Evolutionary conservation across 2,888 invertebrate species (phyloP).

Genomic region (Chloroclystis v-ata): DNA sequence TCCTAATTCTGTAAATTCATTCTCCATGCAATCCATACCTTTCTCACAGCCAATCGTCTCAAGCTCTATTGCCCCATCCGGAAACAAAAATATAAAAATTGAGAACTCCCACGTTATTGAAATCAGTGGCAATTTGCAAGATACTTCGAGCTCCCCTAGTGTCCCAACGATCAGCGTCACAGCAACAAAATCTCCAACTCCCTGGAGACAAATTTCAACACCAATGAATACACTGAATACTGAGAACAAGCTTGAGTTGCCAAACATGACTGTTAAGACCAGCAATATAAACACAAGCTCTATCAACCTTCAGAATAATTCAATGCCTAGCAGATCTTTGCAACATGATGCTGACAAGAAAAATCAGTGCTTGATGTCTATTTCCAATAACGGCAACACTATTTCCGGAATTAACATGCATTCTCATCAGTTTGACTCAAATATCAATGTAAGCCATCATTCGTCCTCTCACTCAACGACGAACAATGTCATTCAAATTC

Average conservation of each 20-base stretch:
- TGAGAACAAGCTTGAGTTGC: slow-evolving; percentile 62
- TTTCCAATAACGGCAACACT: slow-evolving; percentile 47
- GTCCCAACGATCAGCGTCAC: slow-evolving; percentile 70
- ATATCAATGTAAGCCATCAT: slow-evolving; percentile 61
- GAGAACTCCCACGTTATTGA: slow-evolving; percentile 71
- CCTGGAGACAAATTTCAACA: slow-evolving; percentile 63
- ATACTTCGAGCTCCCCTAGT: slow-evolving; percentile 51
- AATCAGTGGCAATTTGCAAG: slow-evolving; percentile 69
- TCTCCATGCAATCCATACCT: slow-evolving; percentile 68
- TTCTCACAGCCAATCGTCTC: slow-evolving; percentile 72
- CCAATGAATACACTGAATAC: slow-evolving; percentile 37
- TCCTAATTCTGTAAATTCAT: slow-evolving; percentile 56
- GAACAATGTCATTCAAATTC: slow-evolving; percentile 71
- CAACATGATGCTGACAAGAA: slow-evolving; percentile 59
- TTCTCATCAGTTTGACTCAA: slow-evolving; percentile 64
- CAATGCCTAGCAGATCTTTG: slow-evolving; percentile 47
- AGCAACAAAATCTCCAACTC: slow-evolving; percentile 69
- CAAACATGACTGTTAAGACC: slow-evolving; percentile 56
- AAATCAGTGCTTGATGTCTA: slow-evolving; percentile 59
- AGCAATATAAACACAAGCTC: slow-evolving; percentile 47
- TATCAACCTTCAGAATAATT: slow-evolving; percentile 55
- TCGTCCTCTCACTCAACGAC: slow-evolving; percentile 57
- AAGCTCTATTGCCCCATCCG: slow-evolving; percentile 65
- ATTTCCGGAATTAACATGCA: slow-evolving; percentile 55
- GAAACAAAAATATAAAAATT: slow-evolving; percentile 60